Evolutionary conservation across 2,113 vertebrate genomes (phyloP).

Genomic region (Neoarius graeffei): DNA sequence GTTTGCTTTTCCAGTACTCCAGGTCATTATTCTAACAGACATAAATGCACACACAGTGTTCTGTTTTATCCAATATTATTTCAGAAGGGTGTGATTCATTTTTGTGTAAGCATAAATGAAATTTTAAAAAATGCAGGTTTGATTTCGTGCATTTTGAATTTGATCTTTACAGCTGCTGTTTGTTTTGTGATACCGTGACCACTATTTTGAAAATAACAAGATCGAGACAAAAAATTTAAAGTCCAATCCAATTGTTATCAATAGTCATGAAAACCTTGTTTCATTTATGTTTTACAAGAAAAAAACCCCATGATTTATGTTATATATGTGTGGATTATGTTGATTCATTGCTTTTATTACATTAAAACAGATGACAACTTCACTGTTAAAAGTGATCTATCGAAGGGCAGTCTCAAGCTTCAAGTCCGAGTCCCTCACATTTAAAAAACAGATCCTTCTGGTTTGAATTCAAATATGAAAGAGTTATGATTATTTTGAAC

Average conservation of each 20-base stretch:
- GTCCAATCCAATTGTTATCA: neutral
- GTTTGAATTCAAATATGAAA: neutral
- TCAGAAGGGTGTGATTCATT: neutral
- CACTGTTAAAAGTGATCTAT: no score
- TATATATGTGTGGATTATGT: neutral
- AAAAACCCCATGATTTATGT: neutral
- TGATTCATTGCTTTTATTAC: no score
- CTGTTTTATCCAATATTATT: neutral
- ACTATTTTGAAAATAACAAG: no score
- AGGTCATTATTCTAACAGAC: neutral
- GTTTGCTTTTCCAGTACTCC: neutral
- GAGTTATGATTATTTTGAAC: neutral
- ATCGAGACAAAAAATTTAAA: no score
- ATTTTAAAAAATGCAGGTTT: no score
- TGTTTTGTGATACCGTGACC: neutral
- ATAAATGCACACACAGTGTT: neutral
- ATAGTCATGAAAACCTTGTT: neutral
- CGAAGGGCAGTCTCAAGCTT: no score
- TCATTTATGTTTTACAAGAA: neutral
- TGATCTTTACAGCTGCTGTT: neutral
- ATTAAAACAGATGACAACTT: no score
- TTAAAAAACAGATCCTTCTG: neutral
- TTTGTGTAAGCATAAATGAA: neutral
- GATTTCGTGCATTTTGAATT: neutral
- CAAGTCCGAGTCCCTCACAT: no score